Percentiles rank a stretch among this genome's conserved stretches.
These are phyloP conservation scores for Synergus itoensis DNA, from an alignment of 2,888 invertebrate species.

Conservation along the genomic window DNA sequence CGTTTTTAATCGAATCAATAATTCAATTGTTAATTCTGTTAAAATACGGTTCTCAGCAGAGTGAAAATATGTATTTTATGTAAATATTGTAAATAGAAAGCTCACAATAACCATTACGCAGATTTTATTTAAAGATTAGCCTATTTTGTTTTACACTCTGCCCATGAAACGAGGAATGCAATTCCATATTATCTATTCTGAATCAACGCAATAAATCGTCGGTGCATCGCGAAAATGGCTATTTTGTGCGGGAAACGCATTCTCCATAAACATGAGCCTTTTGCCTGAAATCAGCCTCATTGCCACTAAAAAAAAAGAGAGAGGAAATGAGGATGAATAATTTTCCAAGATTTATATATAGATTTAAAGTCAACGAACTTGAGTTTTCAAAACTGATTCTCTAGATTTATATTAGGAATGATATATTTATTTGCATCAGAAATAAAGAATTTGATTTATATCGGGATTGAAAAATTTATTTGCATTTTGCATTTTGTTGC, in stretches of 20 bases:
- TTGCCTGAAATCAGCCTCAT: slow-evolving; percentile 31
- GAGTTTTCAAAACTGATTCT: not conserved
- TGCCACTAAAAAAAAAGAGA: not conserved
- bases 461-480: slow-evolving; percentile 7
- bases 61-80: not conserved
- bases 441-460: not conserved
- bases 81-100: slow-evolving; percentile 22
- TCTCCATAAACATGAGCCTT: slow-evolving; percentile 35
- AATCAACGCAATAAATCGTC: slow-evolving; percentile 37
- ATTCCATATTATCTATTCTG: slow-evolving; percentile 30
- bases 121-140: slow-evolving; percentile 36
- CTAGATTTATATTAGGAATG: not conserved
- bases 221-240: slow-evolving; percentile 33
- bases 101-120: slow-evolving; percentile 25
- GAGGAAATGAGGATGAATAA: slow-evolving; percentile 15
- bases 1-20: not conserved
- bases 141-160: slow-evolving; percentile 15
- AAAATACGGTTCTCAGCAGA: not conserved
- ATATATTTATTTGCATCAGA: not conserved
- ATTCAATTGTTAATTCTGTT: not conserved
- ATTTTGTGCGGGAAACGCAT: slow-evolving; percentile 36
- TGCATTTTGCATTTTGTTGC: slow-evolving; percentile 30
- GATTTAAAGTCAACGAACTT: not conserved
- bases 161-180: slow-evolving; percentile 21
- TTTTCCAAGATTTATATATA: not conserved